Percentiles rank a stretch among this genome's conserved stretches.
Conservation (phyloP, 2,797 vertebrate species). For the Malacoraja senta region DNA sequence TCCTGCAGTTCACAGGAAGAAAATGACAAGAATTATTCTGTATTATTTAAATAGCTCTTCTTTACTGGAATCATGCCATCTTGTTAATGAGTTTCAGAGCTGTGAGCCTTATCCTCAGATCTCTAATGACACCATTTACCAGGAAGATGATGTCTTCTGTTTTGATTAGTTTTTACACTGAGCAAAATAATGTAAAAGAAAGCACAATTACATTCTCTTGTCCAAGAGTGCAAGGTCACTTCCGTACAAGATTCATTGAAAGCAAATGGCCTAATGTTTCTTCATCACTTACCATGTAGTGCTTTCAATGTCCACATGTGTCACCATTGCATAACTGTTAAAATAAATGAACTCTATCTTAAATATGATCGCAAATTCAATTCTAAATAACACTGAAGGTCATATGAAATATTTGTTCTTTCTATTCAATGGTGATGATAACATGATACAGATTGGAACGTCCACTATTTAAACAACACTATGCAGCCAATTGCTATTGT, state of each 20-base stretch:
- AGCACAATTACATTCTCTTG: neutral
- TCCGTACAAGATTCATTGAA: neutral
- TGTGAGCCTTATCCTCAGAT: conserved; percentile 19
- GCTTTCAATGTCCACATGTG: conserved; percentile 25
- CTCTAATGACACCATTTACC: conserved; percentile 37
- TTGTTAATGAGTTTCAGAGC: conserved; percentile 38
- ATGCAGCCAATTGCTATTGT: neutral
- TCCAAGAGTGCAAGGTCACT: neutral
- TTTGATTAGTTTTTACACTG: conserved; percentile 32
- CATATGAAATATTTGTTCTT: neutral
- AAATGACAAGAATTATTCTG: conserved; percentile 25
- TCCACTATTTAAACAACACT: neutral
- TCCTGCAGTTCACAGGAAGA: conserved; percentile 32
- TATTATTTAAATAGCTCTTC: conserved; percentile 36
- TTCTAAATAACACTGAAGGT: neutral
- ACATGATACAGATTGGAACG: neutral
- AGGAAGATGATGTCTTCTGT: conserved; percentile 27
- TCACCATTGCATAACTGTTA: conserved; percentile 30
- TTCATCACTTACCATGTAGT: neutral
- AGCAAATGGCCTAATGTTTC: conserved; percentile 14
- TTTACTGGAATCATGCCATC: conserved; percentile 24
- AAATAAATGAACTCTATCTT: neutral
- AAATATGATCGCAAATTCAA: neutral
- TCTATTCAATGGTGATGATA: neutral
- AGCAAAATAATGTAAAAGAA: conserved; percentile 5